These are phyloP conservation scores for Rhynchomys soricoides DNA, from an alignment of 2,113 vertebrate species.

Conservation along the genomic window DNA sequence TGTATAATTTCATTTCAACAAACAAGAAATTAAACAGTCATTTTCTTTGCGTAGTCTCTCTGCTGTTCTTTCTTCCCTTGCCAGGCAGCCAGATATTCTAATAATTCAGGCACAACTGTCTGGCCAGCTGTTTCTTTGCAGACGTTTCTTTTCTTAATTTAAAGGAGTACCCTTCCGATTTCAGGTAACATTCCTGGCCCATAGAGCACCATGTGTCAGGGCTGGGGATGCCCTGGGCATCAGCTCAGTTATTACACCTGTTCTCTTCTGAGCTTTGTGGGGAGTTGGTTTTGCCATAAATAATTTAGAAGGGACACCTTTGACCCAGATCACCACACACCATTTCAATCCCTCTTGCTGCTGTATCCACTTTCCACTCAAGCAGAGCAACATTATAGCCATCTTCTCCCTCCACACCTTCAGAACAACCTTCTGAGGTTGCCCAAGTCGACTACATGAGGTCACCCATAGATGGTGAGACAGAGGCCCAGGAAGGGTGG, in stretches of 20 bases:
- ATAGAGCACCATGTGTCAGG: not conserved
- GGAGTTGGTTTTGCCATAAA: constrained; percentile 29
- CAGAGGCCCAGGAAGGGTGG: not conserved
- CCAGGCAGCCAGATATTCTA: not conserved
- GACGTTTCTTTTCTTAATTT: constrained; percentile 42
- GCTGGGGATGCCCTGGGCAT: not conserved
- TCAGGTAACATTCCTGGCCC: constrained; percentile 28
- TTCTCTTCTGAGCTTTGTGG: not conserved
- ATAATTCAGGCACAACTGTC: not conserved
- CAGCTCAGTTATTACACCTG: not conserved
- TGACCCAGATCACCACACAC: not conserved
- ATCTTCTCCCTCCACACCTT: not conserved
- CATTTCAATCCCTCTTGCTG: not conserved
- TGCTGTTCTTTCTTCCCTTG: not conserved
- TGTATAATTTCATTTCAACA: not conserved
- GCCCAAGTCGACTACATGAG: not conserved
- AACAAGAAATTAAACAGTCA: not conserved
- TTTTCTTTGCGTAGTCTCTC: not conserved
- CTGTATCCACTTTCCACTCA: not conserved
- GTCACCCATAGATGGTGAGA: not conserved
- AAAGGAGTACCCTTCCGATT: not conserved
- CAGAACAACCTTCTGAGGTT: not conserved
- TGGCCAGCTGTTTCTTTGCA: constrained; percentile 40
- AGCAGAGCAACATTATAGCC: not conserved
- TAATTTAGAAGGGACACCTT: not conserved